Conservation (phyloP, 2,797 vertebrate species). For the Platalea minor region DNA sequence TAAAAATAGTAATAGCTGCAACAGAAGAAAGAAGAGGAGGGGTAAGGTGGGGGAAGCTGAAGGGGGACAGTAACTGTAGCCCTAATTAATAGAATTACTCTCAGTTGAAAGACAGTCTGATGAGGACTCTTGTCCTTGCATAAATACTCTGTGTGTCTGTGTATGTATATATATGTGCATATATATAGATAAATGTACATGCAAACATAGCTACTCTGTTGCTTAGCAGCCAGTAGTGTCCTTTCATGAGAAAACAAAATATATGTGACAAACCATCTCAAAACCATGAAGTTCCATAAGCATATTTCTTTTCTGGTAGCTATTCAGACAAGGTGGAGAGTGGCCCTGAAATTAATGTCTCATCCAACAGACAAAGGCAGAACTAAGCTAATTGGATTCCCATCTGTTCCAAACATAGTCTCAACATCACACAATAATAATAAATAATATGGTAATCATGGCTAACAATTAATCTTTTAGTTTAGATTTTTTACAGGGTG, state of each 20-base stretch:
- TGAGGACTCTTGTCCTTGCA: conserved; percentile 56
- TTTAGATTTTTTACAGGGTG: conserved; percentile 1
- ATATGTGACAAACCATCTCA: conserved; percentile 39
- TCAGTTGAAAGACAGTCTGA: conserved; percentile 60
- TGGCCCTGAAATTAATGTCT: conserved; percentile 68
- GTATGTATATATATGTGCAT: not conserved
- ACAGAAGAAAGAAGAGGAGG: conserved; percentile 42
- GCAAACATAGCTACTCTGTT: conserved; percentile 58
- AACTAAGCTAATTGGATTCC: conserved; percentile 69
- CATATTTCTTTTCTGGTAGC: conserved; percentile 18
- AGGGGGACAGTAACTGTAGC: conserved; percentile 23
- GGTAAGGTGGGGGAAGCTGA: conserved; percentile 18
- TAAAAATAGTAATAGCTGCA: conserved; percentile 70
- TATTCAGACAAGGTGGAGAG: conserved; percentile 45
- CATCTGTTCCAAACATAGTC: conserved; percentile 69
- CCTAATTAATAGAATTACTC: conserved; percentile 71
- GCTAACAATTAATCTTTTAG: conserved; percentile 46
- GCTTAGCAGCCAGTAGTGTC: conserved; percentile 66
- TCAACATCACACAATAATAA: conserved; percentile 55
- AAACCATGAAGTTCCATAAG: not conserved
- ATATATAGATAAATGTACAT: not conserved
- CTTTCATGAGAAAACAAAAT: conserved; percentile 34
- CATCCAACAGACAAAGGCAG: conserved; percentile 58
- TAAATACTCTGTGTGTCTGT: not conserved
- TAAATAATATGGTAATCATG: conserved; percentile 51